These are phyloP conservation scores for Pyrocephalus nanus DNA, from an alignment of 2,797 vertebrate species.

Conservation along the genomic window DNA sequence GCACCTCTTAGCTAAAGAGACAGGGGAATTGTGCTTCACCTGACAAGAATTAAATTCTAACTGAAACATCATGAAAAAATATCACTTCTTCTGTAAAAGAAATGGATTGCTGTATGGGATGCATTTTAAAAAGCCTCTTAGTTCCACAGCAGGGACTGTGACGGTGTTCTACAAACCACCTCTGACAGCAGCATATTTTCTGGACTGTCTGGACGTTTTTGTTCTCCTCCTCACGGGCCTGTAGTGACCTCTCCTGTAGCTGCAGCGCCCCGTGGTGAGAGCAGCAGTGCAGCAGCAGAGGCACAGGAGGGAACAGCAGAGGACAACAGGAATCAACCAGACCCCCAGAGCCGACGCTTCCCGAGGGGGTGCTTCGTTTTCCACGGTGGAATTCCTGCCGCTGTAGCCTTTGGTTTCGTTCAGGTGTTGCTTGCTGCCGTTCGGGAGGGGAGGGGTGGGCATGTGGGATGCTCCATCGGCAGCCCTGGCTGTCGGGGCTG, in stretches of 20 bases:
- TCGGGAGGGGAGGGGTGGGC: constrained; percentile 50
- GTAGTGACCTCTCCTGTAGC: constrained; percentile 80
- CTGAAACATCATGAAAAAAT: neutral
- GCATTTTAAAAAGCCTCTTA: neutral
- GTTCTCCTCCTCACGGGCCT: constrained; percentile 72
- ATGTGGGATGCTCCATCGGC: neutral
- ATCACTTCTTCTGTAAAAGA: neutral
- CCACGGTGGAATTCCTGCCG: constrained; percentile 76
- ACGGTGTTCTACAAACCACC: constrained; percentile 65
- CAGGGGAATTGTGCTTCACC: neutral
- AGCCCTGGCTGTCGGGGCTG: neutral
- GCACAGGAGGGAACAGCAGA: constrained; percentile 78
- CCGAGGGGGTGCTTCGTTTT: constrained; percentile 59
- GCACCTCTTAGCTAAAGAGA: neutral
- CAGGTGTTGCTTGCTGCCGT: constrained; percentile 77
- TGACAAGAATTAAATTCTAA: neutral
- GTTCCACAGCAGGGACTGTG: neutral
- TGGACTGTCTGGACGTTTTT: constrained; percentile 75
- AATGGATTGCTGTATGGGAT: neutral
- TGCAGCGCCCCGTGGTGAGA: constrained; percentile 76
- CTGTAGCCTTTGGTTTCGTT: constrained; percentile 83
- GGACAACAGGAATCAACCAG: constrained; percentile 78
- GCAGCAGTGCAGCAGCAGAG: constrained; percentile 82
- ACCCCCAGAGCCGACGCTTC: constrained; percentile 68
- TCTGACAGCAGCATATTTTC: constrained; percentile 76